Evolutionary conservation across 2,113 vertebrate species (phyloP), one percentile per base, ranked within the genome.

Genomic region (Tetrax tetrax): DNA sequence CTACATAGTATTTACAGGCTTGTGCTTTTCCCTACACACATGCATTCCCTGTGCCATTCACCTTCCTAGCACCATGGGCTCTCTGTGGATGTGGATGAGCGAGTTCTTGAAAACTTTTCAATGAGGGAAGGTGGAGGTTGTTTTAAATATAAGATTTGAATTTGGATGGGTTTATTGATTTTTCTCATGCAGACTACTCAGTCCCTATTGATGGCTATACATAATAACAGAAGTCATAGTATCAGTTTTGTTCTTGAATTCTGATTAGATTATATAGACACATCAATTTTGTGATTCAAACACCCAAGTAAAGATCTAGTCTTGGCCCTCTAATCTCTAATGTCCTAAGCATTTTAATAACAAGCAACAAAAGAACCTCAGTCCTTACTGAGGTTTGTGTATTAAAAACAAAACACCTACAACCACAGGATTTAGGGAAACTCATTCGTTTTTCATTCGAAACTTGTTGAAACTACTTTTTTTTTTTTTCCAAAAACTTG

Each of bases 301-400:
- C 64, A 93, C 63, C 18, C 54, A 71, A 77, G 31, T 38, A 90
- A 90, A 87, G 66, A 43, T 72, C 56, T 70, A 64, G 29, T 61
- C 50, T 95, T 86, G 63, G 21, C 70, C 59, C 33, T 94, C 64
- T 72, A 35, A 33, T 83, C 70, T 74, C 53, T 56, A 33, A 15
- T 54, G 35, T 70, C 72, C 63, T 84, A 77, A 93, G 77, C 23
- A 50, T 91, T 91, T 87, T 89, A 96, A 68, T 77, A 93, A 90
- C 45, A 95, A 70, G 3, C 5, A 28, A 75, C 24, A 85, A 83
- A 68, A 78, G n/a, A 83, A 43, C 41, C 41, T 43, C 41, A 43
- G 50, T 43, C 25, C 17, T 83, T 16, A 53, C 3, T 45, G 45
- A 75, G 13, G 2, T 56, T 70, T 28, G 45, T 8, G 2, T 35